These are phyloP conservation scores for Drosophila kikkawai DNA, from an alignment of 1,140 invertebrate genomes.

Conservation along the genomic window DNA sequence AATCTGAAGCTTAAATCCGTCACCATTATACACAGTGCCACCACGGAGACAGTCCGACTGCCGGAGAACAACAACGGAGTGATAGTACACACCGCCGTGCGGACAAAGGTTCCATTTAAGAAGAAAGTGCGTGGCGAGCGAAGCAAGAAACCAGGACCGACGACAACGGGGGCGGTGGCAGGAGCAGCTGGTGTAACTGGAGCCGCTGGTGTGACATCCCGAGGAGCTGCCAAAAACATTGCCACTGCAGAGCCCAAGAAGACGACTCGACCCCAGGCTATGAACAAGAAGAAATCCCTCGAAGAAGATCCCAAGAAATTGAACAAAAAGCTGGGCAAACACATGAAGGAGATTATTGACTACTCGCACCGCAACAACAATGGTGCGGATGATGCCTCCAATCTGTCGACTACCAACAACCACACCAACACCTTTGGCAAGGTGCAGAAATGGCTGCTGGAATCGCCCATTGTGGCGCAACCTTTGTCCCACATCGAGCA, in stretches of 20 bases:
- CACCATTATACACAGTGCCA: slow-evolving; percentile 94
- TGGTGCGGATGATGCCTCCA: slow-evolving; percentile 66
- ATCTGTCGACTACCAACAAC: slow-evolving; percentile 86
- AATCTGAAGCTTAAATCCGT: slow-evolving; percentile 92
- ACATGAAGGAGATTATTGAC: slow-evolving; percentile 91
- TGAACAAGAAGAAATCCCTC: slow-evolving; percentile 69
- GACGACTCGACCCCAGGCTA: slow-evolving; percentile 44
- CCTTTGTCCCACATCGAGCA: slow-evolving; percentile 88
- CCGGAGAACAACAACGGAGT: slow-evolving; percentile 90
- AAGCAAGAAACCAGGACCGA: slow-evolving; percentile 81
- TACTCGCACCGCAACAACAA: slow-evolving; percentile 86
- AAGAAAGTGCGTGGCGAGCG: slow-evolving; percentile 90
- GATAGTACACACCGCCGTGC: slow-evolving; percentile 90
- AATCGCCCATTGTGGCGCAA: slow-evolving; percentile 87
- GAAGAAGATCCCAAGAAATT: slow-evolving; percentile 83
- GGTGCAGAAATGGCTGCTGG: slow-evolving; percentile 93
- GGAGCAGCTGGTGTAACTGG: slow-evolving; percentile 9
- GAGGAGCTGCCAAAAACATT: slow-evolving; percentile 40
- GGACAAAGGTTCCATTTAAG: slow-evolving; percentile 91
- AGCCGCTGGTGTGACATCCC: slow-evolving; percentile 2
- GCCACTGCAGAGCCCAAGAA: slow-evolving; percentile 60
- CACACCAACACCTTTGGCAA: slow-evolving; percentile 92
- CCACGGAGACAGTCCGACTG: slow-evolving; percentile 92
- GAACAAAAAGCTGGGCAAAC: slow-evolving; percentile 86
- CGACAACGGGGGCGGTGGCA: slow-evolving; percentile 13